phyloP scores from a whole-genome alignment of 2,888 invertebrate species.

The Pristionchus maxplancki region DNA sequence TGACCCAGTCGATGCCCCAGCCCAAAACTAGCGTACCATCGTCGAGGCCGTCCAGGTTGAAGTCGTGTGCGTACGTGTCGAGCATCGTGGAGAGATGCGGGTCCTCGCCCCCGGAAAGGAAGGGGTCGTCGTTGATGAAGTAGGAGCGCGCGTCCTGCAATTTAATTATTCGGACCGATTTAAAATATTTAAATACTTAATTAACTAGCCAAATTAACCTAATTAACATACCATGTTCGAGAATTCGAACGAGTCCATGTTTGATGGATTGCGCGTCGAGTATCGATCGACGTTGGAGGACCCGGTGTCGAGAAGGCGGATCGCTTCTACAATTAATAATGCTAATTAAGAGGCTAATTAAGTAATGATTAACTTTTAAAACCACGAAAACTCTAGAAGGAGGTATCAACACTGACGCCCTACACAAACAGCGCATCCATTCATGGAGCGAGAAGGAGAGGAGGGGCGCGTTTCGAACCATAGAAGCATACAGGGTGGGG shows the following conservation, averaged over 20 bases:
- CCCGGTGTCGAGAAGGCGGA: constrained; percentile 26
- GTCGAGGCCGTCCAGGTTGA: background rate
- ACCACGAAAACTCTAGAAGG: background rate
- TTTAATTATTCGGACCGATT: too few species aligned
- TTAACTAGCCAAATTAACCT: too few species aligned
- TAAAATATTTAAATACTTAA: too few species aligned
- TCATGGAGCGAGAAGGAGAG: background rate
- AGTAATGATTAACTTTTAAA: background rate
- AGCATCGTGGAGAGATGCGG: constrained; percentile 21
- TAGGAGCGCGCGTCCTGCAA: background rate
- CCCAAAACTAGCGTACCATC: background rate
- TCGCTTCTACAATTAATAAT: constrained; percentile 3
- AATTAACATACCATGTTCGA: background rate
- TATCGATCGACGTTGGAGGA: constrained; percentile 26
- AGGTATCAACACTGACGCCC: background rate
- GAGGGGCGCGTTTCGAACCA: background rate
- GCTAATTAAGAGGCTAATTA: background rate
- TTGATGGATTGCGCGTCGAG: background rate
- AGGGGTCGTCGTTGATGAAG: constrained; percentile 24
- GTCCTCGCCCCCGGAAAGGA: constrained; percentile 23
- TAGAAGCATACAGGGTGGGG: background rate
- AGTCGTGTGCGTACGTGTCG: background rate
- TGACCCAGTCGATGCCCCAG: too few species aligned
- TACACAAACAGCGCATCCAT: background rate
- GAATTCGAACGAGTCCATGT: background rate